A percentile compares a stretch with the other conserved stretches of the same genome.
Conservation (phyloP, 2,113 vertebrate species). For the Zeus faber region DNA sequence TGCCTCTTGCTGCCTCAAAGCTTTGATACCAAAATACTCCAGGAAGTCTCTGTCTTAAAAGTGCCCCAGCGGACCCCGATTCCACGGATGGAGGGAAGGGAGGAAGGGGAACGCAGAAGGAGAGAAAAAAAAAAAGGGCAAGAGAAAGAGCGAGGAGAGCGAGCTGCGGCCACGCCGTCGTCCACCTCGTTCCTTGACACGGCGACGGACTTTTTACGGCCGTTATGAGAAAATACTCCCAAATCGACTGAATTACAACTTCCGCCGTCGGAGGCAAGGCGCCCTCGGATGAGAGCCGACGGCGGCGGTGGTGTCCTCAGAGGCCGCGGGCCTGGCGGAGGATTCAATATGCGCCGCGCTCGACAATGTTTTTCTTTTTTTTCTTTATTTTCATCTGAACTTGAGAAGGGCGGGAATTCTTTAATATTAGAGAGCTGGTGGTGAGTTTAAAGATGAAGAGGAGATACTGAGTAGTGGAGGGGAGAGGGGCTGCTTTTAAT, state of each 20-base stretch:
- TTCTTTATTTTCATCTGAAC: slow-evolving; percentile 32
- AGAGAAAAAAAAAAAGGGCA: slow-evolving; percentile 17
- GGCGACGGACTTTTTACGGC: too few species aligned
- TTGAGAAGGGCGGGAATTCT: slow-evolving; percentile 26
- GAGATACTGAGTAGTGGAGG: slow-evolving; percentile 24
- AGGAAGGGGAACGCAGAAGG: slow-evolving; percentile 39
- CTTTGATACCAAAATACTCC: slow-evolving; percentile 81
- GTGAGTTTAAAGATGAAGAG: slow-evolving; percentile 34
- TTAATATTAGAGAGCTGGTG: slow-evolving; percentile 42
- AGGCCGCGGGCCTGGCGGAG: slow-evolving; percentile 29
- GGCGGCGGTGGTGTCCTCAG: slow-evolving; percentile 4
- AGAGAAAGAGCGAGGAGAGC: slow-evolving; percentile 22
- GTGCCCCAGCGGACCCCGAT: slow-evolving; percentile 65
- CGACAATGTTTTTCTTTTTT: slow-evolving; percentile 15
- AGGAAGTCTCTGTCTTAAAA: slow-evolving; percentile 76
- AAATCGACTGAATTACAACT: too few species aligned
- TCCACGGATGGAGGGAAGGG: slow-evolving; percentile 47
- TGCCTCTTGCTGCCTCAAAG: slow-evolving; percentile 70
- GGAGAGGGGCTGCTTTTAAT: slow-evolving; percentile 34
- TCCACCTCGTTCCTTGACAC: too few species aligned
- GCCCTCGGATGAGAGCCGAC: background rate
- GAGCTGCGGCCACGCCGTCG: background rate
- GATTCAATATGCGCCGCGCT: slow-evolving; percentile 29
- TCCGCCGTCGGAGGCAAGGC: too few species aligned
- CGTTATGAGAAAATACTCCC: too few species aligned